Evolutionary conservation across 2,797 vertebrate species (phyloP).

Genomic region (Melanotaenia nigrans): DNA sequence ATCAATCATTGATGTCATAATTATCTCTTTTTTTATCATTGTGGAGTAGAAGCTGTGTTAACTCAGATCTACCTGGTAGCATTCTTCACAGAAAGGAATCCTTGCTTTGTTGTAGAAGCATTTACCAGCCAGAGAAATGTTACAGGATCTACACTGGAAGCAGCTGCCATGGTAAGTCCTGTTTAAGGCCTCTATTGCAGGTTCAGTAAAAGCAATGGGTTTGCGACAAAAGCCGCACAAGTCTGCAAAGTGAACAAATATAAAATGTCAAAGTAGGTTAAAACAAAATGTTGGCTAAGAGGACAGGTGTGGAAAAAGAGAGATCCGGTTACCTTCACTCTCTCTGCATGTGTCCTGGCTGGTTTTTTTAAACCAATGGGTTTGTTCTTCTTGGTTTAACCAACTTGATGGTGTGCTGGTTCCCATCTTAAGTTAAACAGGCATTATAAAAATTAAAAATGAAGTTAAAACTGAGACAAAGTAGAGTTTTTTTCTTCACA

Average conservation of each 20-base stretch:
- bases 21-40: background rate
- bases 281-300: constrained; percentile 5
- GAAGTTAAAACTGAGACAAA: background rate
- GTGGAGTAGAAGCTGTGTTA: background rate
- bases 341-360: constrained; percentile 52
- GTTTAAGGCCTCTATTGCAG: constrained; percentile 88
- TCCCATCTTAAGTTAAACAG: constrained; percentile 52
- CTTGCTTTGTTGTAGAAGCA: constrained; percentile 92
- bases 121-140: constrained; percentile 86
- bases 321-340: constrained; percentile 67
- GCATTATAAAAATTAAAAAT: constrained; percentile 10
- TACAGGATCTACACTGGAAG: constrained; percentile 92
- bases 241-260: constrained; percentile 76
- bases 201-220: constrained; percentile 77
- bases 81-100: constrained; percentile 88
- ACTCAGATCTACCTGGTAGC: constrained; percentile 86
- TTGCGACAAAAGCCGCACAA: constrained; percentile 96
- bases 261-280: constrained; percentile 30
- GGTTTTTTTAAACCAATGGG: constrained; percentile 37
- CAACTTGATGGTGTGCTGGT: constrained; percentile 71
- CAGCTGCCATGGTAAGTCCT: constrained; percentile 91
- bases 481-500: background rate
- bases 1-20: background rate
- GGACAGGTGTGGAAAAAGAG: constrained; percentile 15
- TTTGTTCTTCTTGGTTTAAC: constrained; percentile 43